Percentiles rank a stretch among this genome's conserved stretches.
Evolutionary conservation across 1,140 invertebrate species (phyloP).

Genomic region (Hycleus cichorii): DNA sequence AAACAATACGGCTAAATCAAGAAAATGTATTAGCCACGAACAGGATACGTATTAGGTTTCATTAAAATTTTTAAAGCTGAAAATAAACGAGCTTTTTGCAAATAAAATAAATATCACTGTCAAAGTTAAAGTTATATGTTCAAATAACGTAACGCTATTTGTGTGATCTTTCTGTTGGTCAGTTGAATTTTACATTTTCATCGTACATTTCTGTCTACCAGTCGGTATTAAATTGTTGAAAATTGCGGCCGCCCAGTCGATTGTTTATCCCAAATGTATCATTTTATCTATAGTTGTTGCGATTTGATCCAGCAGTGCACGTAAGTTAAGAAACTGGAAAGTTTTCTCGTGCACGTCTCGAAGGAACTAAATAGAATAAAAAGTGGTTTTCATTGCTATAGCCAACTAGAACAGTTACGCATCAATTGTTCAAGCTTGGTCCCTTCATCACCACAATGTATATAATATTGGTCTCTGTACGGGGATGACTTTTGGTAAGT

Average conservation of each 20-base stretch:
- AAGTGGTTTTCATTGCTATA: constrained; percentile 13
- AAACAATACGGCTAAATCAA: too few species aligned
- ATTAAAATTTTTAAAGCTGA: too few species aligned
- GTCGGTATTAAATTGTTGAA: too few species aligned
- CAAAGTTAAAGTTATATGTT: too few species aligned
- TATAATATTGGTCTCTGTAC: constrained; percentile 1
- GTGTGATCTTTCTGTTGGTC: too few species aligned
- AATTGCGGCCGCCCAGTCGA: neutral
- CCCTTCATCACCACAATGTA: constrained; percentile 7
- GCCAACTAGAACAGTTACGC: constrained; percentile 2
- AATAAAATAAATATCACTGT: too few species aligned
- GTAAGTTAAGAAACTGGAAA: constrained; percentile 10
- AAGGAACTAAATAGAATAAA: constrained; percentile 13
- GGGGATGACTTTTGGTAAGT: constrained; percentile 1
- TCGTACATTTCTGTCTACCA: too few species aligned
- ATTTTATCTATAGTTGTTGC: constrained; percentile 9
- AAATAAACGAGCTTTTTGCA: too few species aligned
- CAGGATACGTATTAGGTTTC: too few species aligned
- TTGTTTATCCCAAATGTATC: constrained; percentile 6
- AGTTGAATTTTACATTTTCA: too few species aligned
- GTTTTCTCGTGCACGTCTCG: neutral
- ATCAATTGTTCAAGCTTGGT: constrained; percentile 2
- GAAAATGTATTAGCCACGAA: too few species aligned
- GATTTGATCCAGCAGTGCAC: constrained; percentile 9
- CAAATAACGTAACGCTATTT: too few species aligned